Conservation (phyloP, 2,113 vertebrate species). For the Lonchura striata region DNA sequence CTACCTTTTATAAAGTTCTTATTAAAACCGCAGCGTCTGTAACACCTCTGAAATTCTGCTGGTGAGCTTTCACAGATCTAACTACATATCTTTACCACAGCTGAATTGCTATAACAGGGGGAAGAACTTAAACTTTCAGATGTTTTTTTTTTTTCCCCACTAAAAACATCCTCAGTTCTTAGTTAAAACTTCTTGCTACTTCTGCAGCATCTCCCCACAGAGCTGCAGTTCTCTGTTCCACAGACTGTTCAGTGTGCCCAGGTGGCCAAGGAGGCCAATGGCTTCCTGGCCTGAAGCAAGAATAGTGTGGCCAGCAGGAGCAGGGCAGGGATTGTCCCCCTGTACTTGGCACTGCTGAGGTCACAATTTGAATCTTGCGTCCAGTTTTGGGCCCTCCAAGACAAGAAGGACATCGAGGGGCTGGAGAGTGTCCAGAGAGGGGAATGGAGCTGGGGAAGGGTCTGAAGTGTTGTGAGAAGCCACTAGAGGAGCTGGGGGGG, state of each 20-base stretch:
- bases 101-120: not conserved
- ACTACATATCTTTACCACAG: not conserved
- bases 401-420: not conserved
- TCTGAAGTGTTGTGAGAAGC: not conserved
- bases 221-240: not conserved
- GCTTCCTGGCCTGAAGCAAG: not conserved
- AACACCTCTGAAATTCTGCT: not conserved
- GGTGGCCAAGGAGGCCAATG: not conserved
- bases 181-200: not conserved
- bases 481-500: not conserved
- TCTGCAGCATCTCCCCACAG: not conserved
- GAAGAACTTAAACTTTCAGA: not conserved
- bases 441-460: not conserved
- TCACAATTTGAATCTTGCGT: rapidly evolving
- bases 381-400: not conserved
- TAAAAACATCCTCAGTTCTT: not conserved
- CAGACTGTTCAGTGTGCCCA: not conserved
- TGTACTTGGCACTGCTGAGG: rapidly evolving
- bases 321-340: no score
- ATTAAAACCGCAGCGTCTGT: not conserved
- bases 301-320: rapidly evolving
- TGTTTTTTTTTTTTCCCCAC: not conserved
- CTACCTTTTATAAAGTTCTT: not conserved
- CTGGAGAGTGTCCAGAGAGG: rapidly evolving
- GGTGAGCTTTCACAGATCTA: not conserved